Evolutionary conservation across 2,113 vertebrate species (phyloP).

Genomic region (Apteryx owenii): DNA sequence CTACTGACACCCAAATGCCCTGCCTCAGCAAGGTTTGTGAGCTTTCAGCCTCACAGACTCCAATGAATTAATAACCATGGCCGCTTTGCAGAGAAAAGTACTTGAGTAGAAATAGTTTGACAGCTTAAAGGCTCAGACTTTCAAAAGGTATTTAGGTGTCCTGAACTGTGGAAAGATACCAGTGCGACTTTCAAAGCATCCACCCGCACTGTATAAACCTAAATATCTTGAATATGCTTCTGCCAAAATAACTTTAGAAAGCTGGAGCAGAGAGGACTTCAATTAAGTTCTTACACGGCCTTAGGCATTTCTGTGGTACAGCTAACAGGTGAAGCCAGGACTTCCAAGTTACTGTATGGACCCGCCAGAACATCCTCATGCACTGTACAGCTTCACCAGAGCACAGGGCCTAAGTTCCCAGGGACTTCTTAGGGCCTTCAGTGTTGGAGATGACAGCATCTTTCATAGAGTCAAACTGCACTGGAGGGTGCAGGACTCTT

Average conservation of each 20-base stretch:
- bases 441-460: not conserved
- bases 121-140: not conserved
- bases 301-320: not conserved
- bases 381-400: not conserved
- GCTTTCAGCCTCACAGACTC: not conserved
- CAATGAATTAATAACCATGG: not conserved
- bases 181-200: not conserved
- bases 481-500: accelerated
- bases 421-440: not conserved
- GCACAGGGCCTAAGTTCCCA: not conserved
- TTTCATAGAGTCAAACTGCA: not conserved
- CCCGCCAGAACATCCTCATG: not conserved
- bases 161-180: not conserved
- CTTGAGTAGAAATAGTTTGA: not conserved
- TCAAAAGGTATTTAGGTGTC: not conserved
- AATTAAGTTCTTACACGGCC: not conserved
- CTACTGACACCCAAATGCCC: not conserved
- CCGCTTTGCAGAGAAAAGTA: not conserved
- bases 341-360: not conserved
- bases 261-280: not conserved
- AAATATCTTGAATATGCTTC: not conserved
- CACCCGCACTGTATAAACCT: not conserved
- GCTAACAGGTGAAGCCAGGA: not conserved
- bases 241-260: not conserved
- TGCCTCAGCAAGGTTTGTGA: not conserved